Conservation (phyloP, 2,113 vertebrate genomes). For the Pristiophorus japonicus region DNA sequence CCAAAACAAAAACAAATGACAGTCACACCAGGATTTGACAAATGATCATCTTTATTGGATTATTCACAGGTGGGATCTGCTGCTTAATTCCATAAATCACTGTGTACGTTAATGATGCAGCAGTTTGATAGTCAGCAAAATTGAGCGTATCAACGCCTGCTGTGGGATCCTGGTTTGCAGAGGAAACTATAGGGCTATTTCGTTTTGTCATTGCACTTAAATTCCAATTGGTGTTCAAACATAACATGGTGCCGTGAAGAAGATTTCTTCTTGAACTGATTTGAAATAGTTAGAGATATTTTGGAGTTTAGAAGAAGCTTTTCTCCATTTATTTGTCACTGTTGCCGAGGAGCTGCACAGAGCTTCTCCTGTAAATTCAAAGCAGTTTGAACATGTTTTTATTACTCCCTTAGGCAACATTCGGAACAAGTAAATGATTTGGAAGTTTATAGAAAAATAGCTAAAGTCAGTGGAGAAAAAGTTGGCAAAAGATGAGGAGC, state of each 20-base stretch:
- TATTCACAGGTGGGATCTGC: slow-evolving; percentile 56
- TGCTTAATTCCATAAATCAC: slow-evolving; percentile 59
- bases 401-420: not conserved
- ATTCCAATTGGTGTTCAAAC: not conserved
- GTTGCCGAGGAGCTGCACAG: not conserved
- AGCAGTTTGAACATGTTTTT: not conserved
- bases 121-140: slow-evolving; percentile 52
- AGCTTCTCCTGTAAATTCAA: not conserved
- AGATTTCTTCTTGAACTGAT: not conserved
- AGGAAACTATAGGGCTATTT: slow-evolving; percentile 44
- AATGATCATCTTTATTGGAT: slow-evolving; percentile 51
- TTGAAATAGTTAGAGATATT: not conserved
- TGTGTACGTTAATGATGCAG: slow-evolving; percentile 56
- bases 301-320: not conserved
- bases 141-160: slow-evolving; percentile 50
- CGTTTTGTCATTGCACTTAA: not conserved
- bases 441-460: not conserved
- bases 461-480: not conserved
- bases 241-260: not conserved
- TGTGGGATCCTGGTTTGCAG: slow-evolving; percentile 46
- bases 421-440: not conserved
- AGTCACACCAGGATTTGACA: slow-evolving; percentile 44
- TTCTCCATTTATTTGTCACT: not conserved
- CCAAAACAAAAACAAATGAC: slow-evolving; percentile 42
- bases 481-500: not conserved